These are phyloP conservation scores for Hapalemur alaotrensis DNA, from an alignment of 2,797 vertebrate species.

Conservation along the genomic window DNA sequence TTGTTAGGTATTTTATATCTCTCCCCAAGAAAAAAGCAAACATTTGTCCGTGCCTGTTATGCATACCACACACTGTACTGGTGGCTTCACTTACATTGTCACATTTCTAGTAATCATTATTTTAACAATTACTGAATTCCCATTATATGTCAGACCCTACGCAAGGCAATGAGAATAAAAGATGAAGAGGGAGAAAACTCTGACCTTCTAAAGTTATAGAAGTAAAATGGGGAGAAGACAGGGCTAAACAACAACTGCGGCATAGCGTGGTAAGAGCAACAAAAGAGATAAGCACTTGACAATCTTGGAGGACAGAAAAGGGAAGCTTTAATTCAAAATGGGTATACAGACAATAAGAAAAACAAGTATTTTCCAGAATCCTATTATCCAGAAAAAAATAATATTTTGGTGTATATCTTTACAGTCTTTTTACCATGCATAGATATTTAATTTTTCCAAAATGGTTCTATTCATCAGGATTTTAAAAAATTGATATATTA, in stretches of 20 bases:
- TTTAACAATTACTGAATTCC: conserved; percentile 12
- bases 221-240: neutral
- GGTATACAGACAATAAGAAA: neutral
- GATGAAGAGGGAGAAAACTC: neutral
- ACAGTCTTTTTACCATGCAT: neutral
- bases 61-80: neutral
- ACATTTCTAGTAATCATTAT: conserved; percentile 24
- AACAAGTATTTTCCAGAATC: neutral
- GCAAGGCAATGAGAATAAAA: conserved; percentile 26
- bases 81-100: neutral
- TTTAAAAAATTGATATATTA: neutral
- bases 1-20: conserved; percentile 34
- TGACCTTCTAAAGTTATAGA: conserved; percentile 5
- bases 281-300: neutral
- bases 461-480: neutral
- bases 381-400: neutral
- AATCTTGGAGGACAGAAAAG: neutral
- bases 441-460: neutral
- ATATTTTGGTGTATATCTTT: neutral
- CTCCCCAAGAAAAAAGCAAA: neutral
- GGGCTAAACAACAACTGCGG: neutral
- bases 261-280: neutral
- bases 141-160: neutral
- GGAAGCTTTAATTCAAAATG: conserved; percentile 3
- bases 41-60: neutral